Conservation (phyloP, 2,113 vertebrate species). For the Tylochromis polylepis region DNA sequence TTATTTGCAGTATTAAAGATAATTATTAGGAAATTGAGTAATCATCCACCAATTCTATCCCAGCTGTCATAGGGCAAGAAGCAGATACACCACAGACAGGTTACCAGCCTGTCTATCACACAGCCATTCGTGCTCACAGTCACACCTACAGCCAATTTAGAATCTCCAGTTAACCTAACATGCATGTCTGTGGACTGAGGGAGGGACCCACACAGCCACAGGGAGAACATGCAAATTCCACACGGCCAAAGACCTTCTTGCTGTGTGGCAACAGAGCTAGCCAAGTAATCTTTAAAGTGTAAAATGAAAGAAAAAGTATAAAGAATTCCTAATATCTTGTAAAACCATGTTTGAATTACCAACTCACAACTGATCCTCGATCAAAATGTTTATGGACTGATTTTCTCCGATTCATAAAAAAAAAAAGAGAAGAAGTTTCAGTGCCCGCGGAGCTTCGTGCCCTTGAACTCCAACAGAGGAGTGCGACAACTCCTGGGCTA, state of each 20-base stretch:
- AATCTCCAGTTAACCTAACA: background rate
- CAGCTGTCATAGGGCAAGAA: background rate
- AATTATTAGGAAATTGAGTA: background rate
- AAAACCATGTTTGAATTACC: background rate
- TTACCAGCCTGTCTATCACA: background rate
- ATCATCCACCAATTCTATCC: background rate
- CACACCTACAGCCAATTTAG: background rate
- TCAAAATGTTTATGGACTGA: background rate
- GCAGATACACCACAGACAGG: background rate
- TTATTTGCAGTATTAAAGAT: background rate
- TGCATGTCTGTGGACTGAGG: background rate
- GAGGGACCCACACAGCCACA: background rate
- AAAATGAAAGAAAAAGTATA: background rate
- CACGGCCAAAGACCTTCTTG: background rate
- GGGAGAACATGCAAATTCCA: background rate
- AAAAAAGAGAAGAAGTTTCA: background rate
- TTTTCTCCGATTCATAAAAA: background rate
- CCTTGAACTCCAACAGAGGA: background rate
- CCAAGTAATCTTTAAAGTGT: rapidly evolving
- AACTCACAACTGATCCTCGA: background rate
- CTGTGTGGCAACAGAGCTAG: background rate
- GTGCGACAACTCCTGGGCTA: background rate
- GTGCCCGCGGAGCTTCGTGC: background rate
- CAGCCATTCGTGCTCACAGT: background rate
- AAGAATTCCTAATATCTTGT: background rate